Base-by-base conservation (phyloP, 2,113 vertebrate species). In the Spheniscus mendiculus region DNA sequence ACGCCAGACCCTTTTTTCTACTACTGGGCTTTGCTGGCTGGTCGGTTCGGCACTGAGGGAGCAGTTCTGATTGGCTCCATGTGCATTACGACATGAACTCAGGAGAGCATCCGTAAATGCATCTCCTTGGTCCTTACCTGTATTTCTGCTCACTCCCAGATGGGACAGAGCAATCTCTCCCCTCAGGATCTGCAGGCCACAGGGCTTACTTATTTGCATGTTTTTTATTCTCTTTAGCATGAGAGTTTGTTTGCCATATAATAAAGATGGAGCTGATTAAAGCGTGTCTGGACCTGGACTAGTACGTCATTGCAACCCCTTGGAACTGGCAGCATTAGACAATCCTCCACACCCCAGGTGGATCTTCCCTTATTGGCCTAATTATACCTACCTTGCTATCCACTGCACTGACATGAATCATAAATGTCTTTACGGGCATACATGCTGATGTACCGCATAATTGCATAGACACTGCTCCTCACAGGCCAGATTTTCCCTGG, bases 331-430 rank as follows among this genome's bases (percentile, higher is more conserved):
- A 95, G 55, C 87, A 32, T 83, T 67, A 95, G 58, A 94, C 47
- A 94, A 90, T 61, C 56, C 55, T 97, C 94, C 97, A 95, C 93
- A 89, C 94, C 93, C 95, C 89, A 91, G 63, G 73, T 96, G 83
- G 87, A 90, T 96, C 62, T 88, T 87, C 85, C 93, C 69, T 67
- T 84, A 85, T 58, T 85, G 95, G 89, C 66, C 82, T 90, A 89
- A 89, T 63, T 95, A 88, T 83, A 77, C 72, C 47, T 93, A 55
- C 59, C 82, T 74, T 90, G 59, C 86, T 83, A 45, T 58, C 79
- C 83, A 85, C 77, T 74, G 62, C 49, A 74, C 82, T 76, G 76
- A 83, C 83, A 86, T 92, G 87, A 96, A 66, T 97, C 92, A 85
- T 62, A 95, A 89, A 87, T 58, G 53, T 85, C 42, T 91, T 95